Evolutionary conservation across 2,888 invertebrate genomes (phyloP).

Genomic region (Metopia argyrocephala): DNA sequence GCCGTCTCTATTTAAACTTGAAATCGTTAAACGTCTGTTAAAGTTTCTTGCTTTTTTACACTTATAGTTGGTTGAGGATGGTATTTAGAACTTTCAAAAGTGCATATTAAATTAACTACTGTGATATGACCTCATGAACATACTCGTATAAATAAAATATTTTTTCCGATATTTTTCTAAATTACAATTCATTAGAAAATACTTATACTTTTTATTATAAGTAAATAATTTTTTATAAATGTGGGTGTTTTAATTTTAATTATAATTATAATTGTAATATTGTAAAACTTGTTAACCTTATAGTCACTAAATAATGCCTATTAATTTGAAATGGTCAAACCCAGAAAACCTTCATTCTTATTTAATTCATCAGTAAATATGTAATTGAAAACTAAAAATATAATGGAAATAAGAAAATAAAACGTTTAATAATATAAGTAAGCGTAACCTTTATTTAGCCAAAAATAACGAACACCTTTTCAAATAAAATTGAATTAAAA

Average conservation of each 20-base stretch:
- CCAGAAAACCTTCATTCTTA: slow-evolving; percentile 17
- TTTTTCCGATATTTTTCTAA: too few relatives aligned
- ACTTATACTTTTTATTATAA: background rate
- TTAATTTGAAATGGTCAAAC: slow-evolving; percentile 52
- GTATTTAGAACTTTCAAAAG: too few relatives aligned
- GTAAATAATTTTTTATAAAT: background rate
- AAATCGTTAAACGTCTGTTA: too few relatives aligned
- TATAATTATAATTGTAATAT: background rate
- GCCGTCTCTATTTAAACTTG: too few relatives aligned
- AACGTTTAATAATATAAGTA: slow-evolving; percentile 44
- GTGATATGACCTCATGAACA: too few relatives aligned
- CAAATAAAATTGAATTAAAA: slow-evolving; percentile 42
- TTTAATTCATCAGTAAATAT: slow-evolving; percentile 23
- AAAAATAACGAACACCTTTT: slow-evolving; percentile 52
- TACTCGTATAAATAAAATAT: too few relatives aligned
- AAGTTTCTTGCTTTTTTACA: too few relatives aligned
- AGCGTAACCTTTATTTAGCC: slow-evolving; percentile 59
- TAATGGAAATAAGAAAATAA: background rate
- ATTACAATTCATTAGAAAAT: too few relatives aligned
- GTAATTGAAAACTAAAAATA: slow-evolving; percentile 2
- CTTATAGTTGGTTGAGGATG: too few relatives aligned
- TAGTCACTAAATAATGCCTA: slow-evolving; percentile 5
- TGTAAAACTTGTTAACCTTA: slow-evolving; percentile 18
- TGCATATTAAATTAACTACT: too few relatives aligned
- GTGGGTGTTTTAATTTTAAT: background rate